Conservation (phyloP, 2,888 invertebrate species). For the Glaucopsyche alexis region DNA sequence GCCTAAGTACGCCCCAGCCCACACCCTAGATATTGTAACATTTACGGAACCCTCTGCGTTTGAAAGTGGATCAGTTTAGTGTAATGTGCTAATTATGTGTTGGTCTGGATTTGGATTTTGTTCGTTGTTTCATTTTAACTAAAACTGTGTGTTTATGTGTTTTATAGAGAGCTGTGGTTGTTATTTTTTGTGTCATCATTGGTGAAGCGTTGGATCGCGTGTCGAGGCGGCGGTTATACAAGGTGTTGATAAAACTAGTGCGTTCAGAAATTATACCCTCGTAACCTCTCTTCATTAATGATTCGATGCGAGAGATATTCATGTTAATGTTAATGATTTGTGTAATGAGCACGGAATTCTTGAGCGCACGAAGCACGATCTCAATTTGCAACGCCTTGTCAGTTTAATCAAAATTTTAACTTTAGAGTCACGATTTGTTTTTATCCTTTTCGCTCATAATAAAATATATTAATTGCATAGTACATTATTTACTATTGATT, state of each 20-base stretch:
- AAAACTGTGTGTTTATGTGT: constrained; percentile 79
- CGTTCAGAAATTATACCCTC: constrained; percentile 49
- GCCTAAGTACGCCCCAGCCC: constrained; percentile 48
- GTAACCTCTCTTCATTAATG: constrained; percentile 24
- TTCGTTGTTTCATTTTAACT: constrained; percentile 77
- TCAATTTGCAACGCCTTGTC: constrained; percentile 33
- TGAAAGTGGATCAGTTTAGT: constrained; percentile 63
- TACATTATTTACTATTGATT: not conserved
- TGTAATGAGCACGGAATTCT: constrained; percentile 23
- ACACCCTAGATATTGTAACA: constrained; percentile 35
- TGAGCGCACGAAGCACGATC: constrained; percentile 30
- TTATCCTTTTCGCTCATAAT: not conserved
- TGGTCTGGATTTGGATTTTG: constrained; percentile 78
- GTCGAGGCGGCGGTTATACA: constrained; percentile 52
- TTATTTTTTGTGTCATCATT: constrained; percentile 58
- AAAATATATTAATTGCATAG: not conserved
- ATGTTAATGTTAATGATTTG: not conserved
- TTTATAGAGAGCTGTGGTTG: constrained; percentile 68
- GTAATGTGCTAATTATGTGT: constrained; percentile 79
- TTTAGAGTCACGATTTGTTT: constrained; percentile 32
- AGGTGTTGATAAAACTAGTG: constrained; percentile 41
- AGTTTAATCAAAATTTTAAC: constrained; percentile 23
- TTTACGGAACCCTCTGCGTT: constrained; percentile 68
- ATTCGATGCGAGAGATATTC: constrained; percentile 18
- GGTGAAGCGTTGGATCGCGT: constrained; percentile 58